Evolutionary conservation across 2,888 invertebrate species (phyloP).

Genomic region (Cataglyphis albicans): DNA sequence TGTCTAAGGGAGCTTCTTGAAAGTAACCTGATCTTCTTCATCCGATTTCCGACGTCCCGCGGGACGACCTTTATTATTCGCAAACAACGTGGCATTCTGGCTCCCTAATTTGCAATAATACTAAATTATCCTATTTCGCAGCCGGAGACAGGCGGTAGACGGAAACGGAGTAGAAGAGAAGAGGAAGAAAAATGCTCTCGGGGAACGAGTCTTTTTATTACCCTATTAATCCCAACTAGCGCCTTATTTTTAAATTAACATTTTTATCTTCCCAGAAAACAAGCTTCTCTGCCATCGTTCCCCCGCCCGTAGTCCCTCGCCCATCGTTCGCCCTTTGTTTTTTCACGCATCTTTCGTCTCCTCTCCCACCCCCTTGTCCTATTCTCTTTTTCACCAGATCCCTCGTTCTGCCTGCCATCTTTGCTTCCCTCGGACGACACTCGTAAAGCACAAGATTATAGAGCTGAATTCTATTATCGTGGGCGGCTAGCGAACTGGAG

Average conservation of each 20-base stretch:
- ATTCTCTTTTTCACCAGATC: conserved; percentile 52
- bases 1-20: conserved; percentile 54
- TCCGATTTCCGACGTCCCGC: conserved; percentile 72
- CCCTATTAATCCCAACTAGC: conserved; percentile 85
- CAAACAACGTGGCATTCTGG: conserved; percentile 75
- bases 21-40: conserved; percentile 60
- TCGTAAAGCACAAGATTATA: conserved; percentile 83
- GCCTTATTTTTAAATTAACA: conserved; percentile 85
- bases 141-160: conserved; percentile 72
- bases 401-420: conserved; percentile 69
- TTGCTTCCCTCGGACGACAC: conserved; percentile 72
- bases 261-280: conserved; percentile 84
- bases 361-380: conserved; percentile 35
- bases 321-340: conserved; percentile 67
- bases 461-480: conserved; percentile 82
- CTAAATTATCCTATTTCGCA: conserved; percentile 81
- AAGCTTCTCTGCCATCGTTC: conserved; percentile 74
- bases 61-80: conserved; percentile 77
- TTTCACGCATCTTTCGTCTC: conserved; percentile 56
- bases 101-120: conserved; percentile 81
- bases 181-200: conserved; percentile 76
- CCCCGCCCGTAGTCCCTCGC: conserved; percentile 26
- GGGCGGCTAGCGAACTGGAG: conserved; percentile 78
- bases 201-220: conserved; percentile 82
- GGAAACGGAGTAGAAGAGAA: conserved; percentile 70